Percentiles rank a stretch among this genome's conserved stretches.
These are phyloP conservation scores for Lethenteron reissneri DNA, from an alignment of 2,113 vertebrate genomes.

Conservation along the genomic window DNA sequence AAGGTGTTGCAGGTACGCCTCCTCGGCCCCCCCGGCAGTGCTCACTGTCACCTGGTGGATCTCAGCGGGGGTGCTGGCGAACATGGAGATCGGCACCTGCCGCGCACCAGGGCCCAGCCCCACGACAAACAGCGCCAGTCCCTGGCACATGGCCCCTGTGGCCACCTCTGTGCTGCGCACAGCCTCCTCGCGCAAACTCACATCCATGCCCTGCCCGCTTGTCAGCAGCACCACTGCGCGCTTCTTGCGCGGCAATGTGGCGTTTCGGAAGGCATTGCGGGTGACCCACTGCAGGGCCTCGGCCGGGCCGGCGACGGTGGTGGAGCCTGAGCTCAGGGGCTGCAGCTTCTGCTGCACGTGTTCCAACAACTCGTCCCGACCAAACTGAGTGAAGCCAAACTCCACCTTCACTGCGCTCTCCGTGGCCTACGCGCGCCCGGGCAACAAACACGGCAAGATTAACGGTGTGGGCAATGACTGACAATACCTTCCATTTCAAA, in stretches of 20 bases:
- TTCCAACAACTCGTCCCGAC: constrained; percentile 21
- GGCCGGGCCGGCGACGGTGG: constrained; percentile 17
- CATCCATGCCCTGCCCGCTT: constrained; percentile 23
- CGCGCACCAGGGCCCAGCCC: constrained; percentile 22
- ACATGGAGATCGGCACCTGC: constrained; percentile 20
- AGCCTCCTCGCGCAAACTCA: constrained; percentile 27
- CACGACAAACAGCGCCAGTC: constrained; percentile 38
- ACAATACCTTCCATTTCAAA: no score
- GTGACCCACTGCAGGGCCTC: constrained; percentile 32
- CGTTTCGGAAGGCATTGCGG: constrained; percentile 25
- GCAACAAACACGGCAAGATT: no score
- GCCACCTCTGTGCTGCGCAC: constrained; percentile 21
- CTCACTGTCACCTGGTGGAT: constrained; percentile 38
- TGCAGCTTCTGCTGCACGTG: constrained; percentile 21
- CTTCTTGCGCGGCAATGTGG: constrained; percentile 17
- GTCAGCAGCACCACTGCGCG: constrained; percentile 23
- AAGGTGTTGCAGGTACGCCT: constrained; percentile 32
- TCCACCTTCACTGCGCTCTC: constrained; percentile 18
- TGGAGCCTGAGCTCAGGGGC: constrained; percentile 24
- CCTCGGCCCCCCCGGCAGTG: constrained; percentile 18
- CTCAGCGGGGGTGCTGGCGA: constrained; percentile 28
- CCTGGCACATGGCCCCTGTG: constrained; percentile 35
- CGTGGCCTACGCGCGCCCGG: no score
- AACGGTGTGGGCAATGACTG: no score
- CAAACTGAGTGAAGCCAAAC: constrained; percentile 30